A percentile compares a stretch with the other conserved stretches of the same genome.
Conservation (phyloP, 2,797 vertebrate genomes). For the Syngnathus acus region DNA sequence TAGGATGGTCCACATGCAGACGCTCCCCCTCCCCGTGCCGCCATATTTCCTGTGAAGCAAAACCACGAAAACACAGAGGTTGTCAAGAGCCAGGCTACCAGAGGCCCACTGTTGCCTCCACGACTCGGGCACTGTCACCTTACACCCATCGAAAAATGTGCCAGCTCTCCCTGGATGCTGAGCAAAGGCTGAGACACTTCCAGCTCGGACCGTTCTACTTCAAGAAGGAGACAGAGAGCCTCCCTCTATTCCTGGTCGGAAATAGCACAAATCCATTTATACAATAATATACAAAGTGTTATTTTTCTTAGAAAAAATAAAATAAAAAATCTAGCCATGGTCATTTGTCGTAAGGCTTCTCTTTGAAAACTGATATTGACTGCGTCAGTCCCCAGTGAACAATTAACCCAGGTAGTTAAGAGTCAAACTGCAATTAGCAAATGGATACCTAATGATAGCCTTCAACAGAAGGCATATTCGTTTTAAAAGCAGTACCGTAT, state of each 20-base stretch:
- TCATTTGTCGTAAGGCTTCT: no score
- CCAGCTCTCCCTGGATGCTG: constrained; percentile 81
- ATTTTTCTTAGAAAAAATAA: no score
- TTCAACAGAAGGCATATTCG: constrained; percentile 9
- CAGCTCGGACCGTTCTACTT: constrained; percentile 89
- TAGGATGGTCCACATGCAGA: constrained; percentile 16
- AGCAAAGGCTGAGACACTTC: constrained; percentile 82
- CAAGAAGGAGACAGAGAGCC: constrained; percentile 79
- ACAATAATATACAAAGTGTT: neutral
- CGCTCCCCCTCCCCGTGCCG: constrained; percentile 1
- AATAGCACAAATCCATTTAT: neutral
- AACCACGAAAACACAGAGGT: constrained; percentile 8
- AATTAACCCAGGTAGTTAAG: constrained; percentile 76
- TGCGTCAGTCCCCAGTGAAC: constrained; percentile 58
- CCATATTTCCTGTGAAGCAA: constrained; percentile 9
- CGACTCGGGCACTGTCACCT: constrained; percentile 82
- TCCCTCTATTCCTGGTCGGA: constrained; percentile 81
- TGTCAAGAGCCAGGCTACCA: constrained; percentile 66
- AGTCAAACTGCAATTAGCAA: constrained; percentile 75
- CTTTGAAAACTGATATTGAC: constrained; percentile 31
- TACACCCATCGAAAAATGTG: constrained; percentile 95
- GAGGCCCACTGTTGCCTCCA: constrained; percentile 84
- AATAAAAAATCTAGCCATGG: no score
- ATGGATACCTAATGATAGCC: constrained; percentile 69
- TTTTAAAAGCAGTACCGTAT: neutral